phyloP scores from a whole-genome alignment of 2,797 vertebrate genomes.

The Takifugu ocellatus region DNA sequence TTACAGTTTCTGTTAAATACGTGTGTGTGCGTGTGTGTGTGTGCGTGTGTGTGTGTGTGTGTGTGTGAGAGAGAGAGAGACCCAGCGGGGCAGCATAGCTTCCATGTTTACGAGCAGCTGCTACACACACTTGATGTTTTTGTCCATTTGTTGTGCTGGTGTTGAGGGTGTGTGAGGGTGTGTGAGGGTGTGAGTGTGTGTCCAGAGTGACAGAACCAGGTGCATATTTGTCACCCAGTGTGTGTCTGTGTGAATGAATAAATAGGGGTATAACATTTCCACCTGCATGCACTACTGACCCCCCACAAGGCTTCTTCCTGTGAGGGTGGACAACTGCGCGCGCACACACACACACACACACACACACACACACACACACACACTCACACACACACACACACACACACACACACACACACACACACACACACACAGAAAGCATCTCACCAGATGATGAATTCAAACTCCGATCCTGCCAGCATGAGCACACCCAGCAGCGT shows the following conservation, averaged over 20 bases:
- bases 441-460: constrained; percentile 95
- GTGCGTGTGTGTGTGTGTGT: constrained; percentile 9
- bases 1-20: constrained; percentile 60
- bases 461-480: constrained; percentile 95
- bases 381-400: constrained; percentile 15
- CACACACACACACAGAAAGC: constrained; percentile 7
- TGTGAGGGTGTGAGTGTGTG: constrained; percentile 35
- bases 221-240: constrained; percentile 53
- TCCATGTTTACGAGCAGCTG: constrained; percentile 84
- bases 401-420: constrained; percentile 8
- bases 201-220: constrained; percentile 67
- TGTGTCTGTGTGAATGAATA: constrained; percentile 47
- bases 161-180: constrained; percentile 47
- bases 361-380: constrained; percentile 19
- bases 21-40: constrained; percentile 33
- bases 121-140: constrained; percentile 78
- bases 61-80: constrained; percentile 41
- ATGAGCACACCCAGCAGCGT: constrained; percentile 94
- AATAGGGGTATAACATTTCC: constrained; percentile 62
- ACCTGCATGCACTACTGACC: constrained; percentile 64
- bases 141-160: constrained; percentile 74
- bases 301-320: constrained; percentile 41
- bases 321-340: constrained; percentile 57
- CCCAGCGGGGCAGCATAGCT: constrained; percentile 72
- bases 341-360: constrained; percentile 2